Evolutionary conservation across 2,113 vertebrate genomes (phyloP), one percentile per base, ranked within the genome.

Genomic region (Elanoides forficatus): DNA sequence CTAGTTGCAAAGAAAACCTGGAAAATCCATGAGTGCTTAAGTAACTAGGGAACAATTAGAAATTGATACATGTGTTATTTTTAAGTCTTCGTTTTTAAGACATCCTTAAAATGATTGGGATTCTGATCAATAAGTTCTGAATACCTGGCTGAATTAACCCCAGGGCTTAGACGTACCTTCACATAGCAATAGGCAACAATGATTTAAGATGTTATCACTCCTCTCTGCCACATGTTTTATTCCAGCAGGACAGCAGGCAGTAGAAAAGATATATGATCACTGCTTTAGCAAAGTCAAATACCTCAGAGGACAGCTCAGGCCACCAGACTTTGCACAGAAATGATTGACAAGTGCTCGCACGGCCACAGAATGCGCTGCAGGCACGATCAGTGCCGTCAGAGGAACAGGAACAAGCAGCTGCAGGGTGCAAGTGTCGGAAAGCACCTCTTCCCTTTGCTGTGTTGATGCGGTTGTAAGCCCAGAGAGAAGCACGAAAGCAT

Each of bases 231-330:
- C 7, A 21, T 38, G 6, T 29, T 81, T 88, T 81, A 81, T 81
- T 92, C 42, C 75, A 88, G 30, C n/a, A 85, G 30, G 74, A 65
- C 21, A 71, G 42, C 16, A 62, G 48, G 36, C 16, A 73, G 15
- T 38, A 88, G n/a, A 71, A 93, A 58, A 88, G 22, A 81, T n/a
- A 38, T 9, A 47, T 10, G 45, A 47, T n/a, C 23, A 34, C 13
- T 84, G 10, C 25, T 71, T 78, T 9, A 81, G 42, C 18, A 71
- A 82, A 83, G 50, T 66, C 50, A 59, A 36, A 86, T 19, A 68
- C 53, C 30, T 95, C 71, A 58, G 40, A 90, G 89, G 21, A 81
- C 58, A 88, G n/a, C 47, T 85, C 45, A 65, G 62, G 48, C 53
- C 48, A 88, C 14, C 40, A 56, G 66, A 36, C 12, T 81, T 63